A percentile compares a stretch with the other conserved stretches of the same genome.
Evolutionary conservation across 1,140 invertebrate genomes (phyloP).

Genomic region (Pseudomyrmex cubaensis): DNA sequence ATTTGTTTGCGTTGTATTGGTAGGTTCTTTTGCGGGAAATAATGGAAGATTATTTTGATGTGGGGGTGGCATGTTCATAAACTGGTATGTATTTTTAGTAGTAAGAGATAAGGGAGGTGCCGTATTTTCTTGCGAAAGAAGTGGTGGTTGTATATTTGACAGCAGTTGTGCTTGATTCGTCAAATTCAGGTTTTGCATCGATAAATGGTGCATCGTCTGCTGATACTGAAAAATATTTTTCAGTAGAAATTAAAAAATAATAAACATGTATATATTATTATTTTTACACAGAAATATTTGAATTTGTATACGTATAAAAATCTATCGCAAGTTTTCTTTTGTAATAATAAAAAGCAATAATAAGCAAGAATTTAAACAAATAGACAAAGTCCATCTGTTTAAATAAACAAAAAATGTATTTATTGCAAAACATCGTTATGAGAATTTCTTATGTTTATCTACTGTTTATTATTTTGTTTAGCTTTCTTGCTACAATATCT

Average conservation of each 20-base stretch:
- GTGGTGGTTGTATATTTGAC: slow-evolving; percentile 78
- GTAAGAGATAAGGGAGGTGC: slow-evolving; percentile 83
- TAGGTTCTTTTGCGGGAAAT: slow-evolving; percentile 75
- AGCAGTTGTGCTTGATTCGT: slow-evolving; percentile 80
- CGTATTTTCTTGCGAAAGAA: slow-evolving; percentile 81
- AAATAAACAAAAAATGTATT: neutral
- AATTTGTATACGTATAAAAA: too few species aligned
- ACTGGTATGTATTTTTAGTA: slow-evolving; percentile 75
- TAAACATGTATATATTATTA: slow-evolving; percentile 7
- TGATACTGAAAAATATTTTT: slow-evolving; percentile 85
- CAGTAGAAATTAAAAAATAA: slow-evolving; percentile 9
- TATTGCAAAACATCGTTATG: neutral
- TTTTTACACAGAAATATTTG: neutral
- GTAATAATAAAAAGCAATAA: too few species aligned
- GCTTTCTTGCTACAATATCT: neutral
- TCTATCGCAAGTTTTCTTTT: too few species aligned
- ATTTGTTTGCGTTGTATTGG: slow-evolving; percentile 63
- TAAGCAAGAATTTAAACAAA: too few species aligned
- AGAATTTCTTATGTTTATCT: neutral
- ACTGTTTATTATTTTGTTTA: neutral
- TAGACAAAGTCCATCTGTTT: neutral
- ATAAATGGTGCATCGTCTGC: slow-evolving; percentile 86
- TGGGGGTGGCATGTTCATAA: slow-evolving; percentile 78
- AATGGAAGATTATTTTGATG: slow-evolving; percentile 82
- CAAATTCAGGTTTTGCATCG: slow-evolving; percentile 78